Base-by-base conservation (phyloP, 2,888 invertebrate species). In the Folsomia manolachei region DNA sequence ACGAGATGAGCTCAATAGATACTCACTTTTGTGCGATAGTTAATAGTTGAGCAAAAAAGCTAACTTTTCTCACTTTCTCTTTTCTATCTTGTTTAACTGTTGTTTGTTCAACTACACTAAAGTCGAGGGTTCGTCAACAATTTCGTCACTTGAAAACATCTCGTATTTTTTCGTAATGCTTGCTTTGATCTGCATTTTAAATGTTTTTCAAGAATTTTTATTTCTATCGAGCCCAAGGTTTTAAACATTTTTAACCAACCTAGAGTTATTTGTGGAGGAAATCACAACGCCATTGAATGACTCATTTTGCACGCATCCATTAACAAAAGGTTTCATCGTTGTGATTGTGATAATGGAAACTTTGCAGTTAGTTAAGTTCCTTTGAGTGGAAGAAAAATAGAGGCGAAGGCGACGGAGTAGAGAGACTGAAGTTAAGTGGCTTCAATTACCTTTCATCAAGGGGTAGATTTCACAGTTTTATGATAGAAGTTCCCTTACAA, bases 401-500 rank as follows among this genome's bases (percentile, higher is more conserved):
- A n/a, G n/a, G 56, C 51, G 9, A 51, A 51, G 18, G 51, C 39
- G 14, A 39, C 7, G 14, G 39, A 39, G 39, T n/a, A 39, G 39
- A 39, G 14, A 39, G 39, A 39, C 39, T 39, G 39, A 64, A 64
- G 64, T 64, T 66, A 66, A 66, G 65, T 66, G 65, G 51, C 39
- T 27, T 66, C 65, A 66, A 66, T 66, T 66, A 66, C 65, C 65
- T 66, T 66, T 66, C 65, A 66, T 66, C 65, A 66, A 66, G 65
- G 65, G 65, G 52, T 39, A 66, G 65, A 66, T 66, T 66, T 66
- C 39, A 66, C 65, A 66, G 52, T 66, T 66, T 66, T 66, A 66
- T 66, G 65, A 66, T 66, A 52, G 39, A 66, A 66, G 65, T 66
- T 66, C 52, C 7, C 11, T 52, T 9, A 52, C 51, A 2, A 52